A percentile compares a stretch with the other conserved stretches of the same genome.
Conservation (phyloP, 92 coral and sea anemone species). For the Porites lobata region DNA sequence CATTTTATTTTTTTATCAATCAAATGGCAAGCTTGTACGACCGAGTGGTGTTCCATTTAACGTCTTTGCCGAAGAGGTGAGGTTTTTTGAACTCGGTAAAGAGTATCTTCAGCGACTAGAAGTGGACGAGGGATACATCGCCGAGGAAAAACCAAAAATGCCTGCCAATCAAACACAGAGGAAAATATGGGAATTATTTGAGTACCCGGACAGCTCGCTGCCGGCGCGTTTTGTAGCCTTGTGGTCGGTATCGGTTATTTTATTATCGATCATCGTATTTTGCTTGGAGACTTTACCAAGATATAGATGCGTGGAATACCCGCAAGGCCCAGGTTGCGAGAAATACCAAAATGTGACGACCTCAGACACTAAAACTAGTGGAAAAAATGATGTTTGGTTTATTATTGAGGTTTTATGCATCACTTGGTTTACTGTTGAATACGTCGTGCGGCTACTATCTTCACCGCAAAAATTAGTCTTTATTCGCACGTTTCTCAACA, state of each 20-base stretch:
- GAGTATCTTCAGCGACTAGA: constrained; percentile 79
- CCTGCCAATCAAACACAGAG: constrained; percentile 83
- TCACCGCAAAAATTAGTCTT: constrained; percentile 92
- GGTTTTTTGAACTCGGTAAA: constrained; percentile 89
- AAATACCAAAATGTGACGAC: constrained; percentile 19
- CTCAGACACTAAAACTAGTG: neutral
- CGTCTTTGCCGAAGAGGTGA: constrained; percentile 88
- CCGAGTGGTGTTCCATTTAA: constrained; percentile 93
- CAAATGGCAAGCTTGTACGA: constrained; percentile 89
- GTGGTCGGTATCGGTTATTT: constrained; percentile 86
- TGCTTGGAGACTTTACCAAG: constrained; percentile 92
- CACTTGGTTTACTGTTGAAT: constrained; percentile 95
- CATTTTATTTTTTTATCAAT: constrained; percentile 93
- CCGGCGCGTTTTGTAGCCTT: constrained; percentile 88
- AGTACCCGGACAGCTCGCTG: constrained; percentile 93
- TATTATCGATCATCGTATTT: constrained; percentile 90
- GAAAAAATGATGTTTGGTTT: constrained; percentile 53
- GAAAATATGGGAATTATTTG: constrained; percentile 90
- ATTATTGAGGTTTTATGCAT: constrained; percentile 92
- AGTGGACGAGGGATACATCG: constrained; percentile 82
- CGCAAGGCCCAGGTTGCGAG: constrained; percentile 65
- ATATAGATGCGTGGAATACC: constrained; percentile 59
- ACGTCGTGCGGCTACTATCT: constrained; percentile 82
- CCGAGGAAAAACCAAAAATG: constrained; percentile 66
- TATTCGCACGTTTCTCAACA: constrained; percentile 85